Base-by-base conservation (phyloP, 1,140 invertebrate genomes). In the Dendroctonus ponderosae region DNA sequence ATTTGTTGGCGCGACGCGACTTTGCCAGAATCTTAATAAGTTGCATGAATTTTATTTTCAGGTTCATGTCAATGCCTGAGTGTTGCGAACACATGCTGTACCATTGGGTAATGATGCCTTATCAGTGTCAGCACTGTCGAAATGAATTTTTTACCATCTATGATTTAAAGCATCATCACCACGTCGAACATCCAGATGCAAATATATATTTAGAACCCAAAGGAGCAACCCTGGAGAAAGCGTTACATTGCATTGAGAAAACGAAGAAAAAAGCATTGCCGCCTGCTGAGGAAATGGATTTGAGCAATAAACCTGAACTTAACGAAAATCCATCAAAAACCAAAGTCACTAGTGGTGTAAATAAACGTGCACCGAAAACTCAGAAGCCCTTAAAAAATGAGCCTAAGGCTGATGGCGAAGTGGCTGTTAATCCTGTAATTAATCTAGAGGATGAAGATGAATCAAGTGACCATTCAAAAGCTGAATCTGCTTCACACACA, bases 1-100 rank as follows among this genome's bases (percentile, higher is more conserved):
- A n/a, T n/a, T n/a, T n/a, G n/a, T n/a, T n/a, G n/a, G n/a, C n/a
- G n/a, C n/a, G n/a, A 26, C 26, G 8, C 12, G 12, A 53, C 15
- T 53, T 14, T 11, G 51, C 51, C 11, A 53, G 15, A 14, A 8
- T 14, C 15, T 5, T 8, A 53, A n/a, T n/a, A 11, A 46, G 12
- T 12, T n/a, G n/a, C 7, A 51, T 7, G 7, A 15, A 37, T 63
- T 42, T 49, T 58, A 43, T 26, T 63, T 63, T 49, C 46, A 68
- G 66, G 41, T 68, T 62, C 43, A 37, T 50, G 37, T 48, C 38
- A 15, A 50, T 42, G 51, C 7, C 49, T 38, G 66, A 62, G n/a
- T 62, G 60, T 37, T 63, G 59, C 14, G 66, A 68, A 46, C 66
- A 68, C 46, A 68, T 63, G 66, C 52, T 68, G 9, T 58, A 62